Evolutionary conservation across 2,888 invertebrate genomes (phyloP).

Genomic region (Platypus cylindrus): DNA sequence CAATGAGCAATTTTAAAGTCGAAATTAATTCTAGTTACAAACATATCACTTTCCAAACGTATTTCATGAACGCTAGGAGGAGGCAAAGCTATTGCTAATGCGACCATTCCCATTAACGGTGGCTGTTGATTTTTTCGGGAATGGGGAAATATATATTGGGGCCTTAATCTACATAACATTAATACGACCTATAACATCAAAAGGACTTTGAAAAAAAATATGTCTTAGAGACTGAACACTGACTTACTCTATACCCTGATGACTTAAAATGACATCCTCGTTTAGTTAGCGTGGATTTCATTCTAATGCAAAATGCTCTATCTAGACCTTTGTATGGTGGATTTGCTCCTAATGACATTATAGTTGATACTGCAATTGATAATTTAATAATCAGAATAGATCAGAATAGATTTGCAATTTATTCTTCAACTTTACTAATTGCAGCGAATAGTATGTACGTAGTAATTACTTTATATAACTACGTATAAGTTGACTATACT

Average conservation of each 20-base stretch:
- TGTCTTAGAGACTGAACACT: neutral
- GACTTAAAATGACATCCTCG: slow-evolving; percentile 95
- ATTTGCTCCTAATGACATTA: slow-evolving; percentile 62
- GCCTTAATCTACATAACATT: slow-evolving; percentile 80
- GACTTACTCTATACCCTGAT: slow-evolving; percentile 87
- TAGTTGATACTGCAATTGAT: slow-evolving; percentile 65
- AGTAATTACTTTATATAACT: no score
- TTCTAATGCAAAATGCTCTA: slow-evolving; percentile 85
- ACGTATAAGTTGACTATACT: no score
- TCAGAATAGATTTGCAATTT: neutral
- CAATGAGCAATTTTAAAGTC: slow-evolving; percentile 95
- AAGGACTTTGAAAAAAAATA: neutral
- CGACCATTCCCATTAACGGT: slow-evolving; percentile 85
- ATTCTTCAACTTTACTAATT: no score
- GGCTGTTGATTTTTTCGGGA: slow-evolving; percentile 70
- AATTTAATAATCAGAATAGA: neutral
- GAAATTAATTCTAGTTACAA: slow-evolving; percentile 90
- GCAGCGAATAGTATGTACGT: no score
- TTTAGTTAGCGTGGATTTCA: slow-evolving; percentile 96
- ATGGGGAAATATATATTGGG: slow-evolving; percentile 87
- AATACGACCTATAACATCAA: slow-evolving; percentile 68
- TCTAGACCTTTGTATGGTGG: slow-evolving; percentile 70
- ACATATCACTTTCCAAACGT: slow-evolving; percentile 88
- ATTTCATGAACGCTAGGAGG: slow-evolving; percentile 97
- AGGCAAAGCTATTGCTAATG: slow-evolving; percentile 87